Evolutionary conservation across 2,888 invertebrate genomes (phyloP).

Genomic region (Caenorhabditis sp.): DNA sequence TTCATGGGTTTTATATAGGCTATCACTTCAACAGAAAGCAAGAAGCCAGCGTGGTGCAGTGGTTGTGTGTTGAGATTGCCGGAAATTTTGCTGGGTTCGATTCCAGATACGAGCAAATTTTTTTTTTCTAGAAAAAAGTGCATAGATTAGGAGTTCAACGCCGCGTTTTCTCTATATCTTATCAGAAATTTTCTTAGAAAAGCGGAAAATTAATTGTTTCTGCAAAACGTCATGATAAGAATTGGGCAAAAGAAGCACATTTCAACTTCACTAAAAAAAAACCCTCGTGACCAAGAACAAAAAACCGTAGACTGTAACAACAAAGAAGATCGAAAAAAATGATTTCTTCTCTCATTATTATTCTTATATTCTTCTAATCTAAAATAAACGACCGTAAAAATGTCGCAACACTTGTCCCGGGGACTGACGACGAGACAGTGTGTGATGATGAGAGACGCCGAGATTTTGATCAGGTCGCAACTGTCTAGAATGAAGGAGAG

Average conservation of each 20-base stretch:
- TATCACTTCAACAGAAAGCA: too few relatives aligned
- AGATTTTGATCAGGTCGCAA: not conserved
- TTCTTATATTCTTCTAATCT: not conserved
- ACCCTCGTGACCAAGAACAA: not conserved
- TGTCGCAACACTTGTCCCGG: not conserved
- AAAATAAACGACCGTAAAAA: slow-evolving; percentile 1
- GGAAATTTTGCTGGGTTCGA: too few relatives aligned
- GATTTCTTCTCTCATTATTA: too few relatives aligned
- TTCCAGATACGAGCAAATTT: too few relatives aligned
- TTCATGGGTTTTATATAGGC: too few relatives aligned
- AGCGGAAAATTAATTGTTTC: not conserved
- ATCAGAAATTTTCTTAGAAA: not conserved
- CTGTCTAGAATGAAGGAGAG: not conserved
- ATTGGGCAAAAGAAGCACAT: not conserved
- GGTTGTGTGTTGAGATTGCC: too few relatives aligned
- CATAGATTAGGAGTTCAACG: not conserved
- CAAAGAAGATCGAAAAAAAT: not conserved
- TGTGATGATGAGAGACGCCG: not conserved
- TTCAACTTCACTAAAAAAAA: not conserved
- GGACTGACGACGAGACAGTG: not conserved
- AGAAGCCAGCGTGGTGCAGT: too few relatives aligned
- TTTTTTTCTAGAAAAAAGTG: too few relatives aligned
- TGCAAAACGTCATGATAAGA: not conserved
- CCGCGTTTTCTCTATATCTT: not conserved
- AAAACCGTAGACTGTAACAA: not conserved